Conservation (phyloP, 2,888 invertebrate genomes). For the Cephus rjabovi region DNA sequence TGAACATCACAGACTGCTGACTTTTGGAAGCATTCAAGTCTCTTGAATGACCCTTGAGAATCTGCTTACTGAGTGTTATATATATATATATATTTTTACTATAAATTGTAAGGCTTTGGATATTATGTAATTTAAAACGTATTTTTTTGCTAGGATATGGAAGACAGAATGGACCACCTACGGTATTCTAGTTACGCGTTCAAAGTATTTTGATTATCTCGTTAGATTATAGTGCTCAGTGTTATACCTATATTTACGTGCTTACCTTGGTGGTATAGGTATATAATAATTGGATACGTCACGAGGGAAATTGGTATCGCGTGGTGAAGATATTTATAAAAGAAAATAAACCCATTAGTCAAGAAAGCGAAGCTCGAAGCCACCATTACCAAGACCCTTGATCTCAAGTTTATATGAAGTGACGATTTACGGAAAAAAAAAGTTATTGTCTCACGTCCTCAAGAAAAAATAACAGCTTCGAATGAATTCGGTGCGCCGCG, state of each 20-base stretch:
- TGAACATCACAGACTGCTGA: not conserved
- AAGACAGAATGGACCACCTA: too few relatives aligned
- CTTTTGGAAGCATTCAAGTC: not conserved
- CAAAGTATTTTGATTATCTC: not conserved
- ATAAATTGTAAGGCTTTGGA: too few relatives aligned
- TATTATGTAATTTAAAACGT: too few relatives aligned
- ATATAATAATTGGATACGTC: not conserved
- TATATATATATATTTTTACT: not conserved
- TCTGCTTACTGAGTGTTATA: not conserved
- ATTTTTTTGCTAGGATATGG: too few relatives aligned
- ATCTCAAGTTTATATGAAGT: conserved; percentile 20
- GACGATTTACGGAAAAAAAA: not conserved
- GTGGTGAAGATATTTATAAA: not conserved
- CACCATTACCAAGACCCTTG: conserved; percentile 11
- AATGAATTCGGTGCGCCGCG: conserved; percentile 26
- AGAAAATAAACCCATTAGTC: not conserved
- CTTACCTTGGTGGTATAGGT: not conserved
- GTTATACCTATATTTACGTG: not conserved
- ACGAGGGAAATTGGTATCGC: not conserved
- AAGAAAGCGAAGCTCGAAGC: conserved; percentile 12
- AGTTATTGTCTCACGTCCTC: not conserved
- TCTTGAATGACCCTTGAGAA: not conserved
- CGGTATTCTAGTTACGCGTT: too few relatives aligned
- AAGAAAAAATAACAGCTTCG: conserved; percentile 26
- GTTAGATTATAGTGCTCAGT: not conserved